These are phyloP conservation scores for Alosa alosa DNA, from an alignment of 2,113 vertebrate species.

Conservation along the genomic window DNA sequence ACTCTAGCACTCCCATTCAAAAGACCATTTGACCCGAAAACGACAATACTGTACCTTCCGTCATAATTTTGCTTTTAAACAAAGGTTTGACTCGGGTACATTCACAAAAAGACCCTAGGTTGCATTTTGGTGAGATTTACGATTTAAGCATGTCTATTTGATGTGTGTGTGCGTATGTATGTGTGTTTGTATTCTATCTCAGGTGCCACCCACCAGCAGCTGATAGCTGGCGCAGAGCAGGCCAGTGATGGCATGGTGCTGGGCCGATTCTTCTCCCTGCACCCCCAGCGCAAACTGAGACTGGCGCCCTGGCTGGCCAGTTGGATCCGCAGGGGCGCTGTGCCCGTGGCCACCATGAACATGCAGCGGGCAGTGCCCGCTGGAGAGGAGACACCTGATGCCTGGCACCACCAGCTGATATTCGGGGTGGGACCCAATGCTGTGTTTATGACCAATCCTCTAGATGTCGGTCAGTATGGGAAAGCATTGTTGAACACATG, in stretches of 20 bases:
- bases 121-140: too few species aligned
- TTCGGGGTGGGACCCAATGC: constrained; percentile 63
- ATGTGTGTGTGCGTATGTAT: not conserved
- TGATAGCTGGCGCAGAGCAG: constrained; percentile 64
- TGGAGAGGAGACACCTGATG: constrained; percentile 73
- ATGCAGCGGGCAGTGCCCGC: constrained; percentile 68
- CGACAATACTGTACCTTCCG: too few species aligned
- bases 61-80: too few species aligned
- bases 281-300: constrained; percentile 60
- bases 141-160: too few species aligned
- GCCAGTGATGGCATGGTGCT: constrained; percentile 60
- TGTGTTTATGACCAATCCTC: constrained; percentile 75
- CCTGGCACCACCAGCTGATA: constrained; percentile 78
- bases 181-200: not conserved
- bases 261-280: constrained; percentile 68
- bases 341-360: constrained; percentile 78
- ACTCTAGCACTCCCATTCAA: too few species aligned
- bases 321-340: constrained; percentile 65
- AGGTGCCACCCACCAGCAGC: constrained; percentile 74
- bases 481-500: not conserved
- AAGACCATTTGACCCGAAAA: too few species aligned
- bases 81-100: too few species aligned
- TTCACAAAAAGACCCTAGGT: too few species aligned
- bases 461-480: constrained; percentile 67
- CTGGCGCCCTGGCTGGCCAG: constrained; percentile 66